Base-by-base conservation (phyloP, 1,140 invertebrate genomes). In the Drosophila tropicalis region DNA sequence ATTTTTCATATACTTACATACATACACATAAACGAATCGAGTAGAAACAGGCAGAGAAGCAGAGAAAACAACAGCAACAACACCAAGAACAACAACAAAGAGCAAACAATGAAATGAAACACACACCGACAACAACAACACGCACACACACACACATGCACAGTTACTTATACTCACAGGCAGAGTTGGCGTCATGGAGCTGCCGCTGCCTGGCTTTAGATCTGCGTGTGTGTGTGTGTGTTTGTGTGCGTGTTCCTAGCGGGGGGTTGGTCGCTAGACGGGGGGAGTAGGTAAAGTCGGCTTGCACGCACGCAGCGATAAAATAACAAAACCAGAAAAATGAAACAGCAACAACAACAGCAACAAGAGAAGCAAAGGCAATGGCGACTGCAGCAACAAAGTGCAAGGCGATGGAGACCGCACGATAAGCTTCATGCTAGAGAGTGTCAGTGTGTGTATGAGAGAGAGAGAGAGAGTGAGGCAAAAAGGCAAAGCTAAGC, bases 251-350 rank as follows among this genome's bases (percentile, higher is more conserved):
- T 64, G 71, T 76, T 77, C 57, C 75, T 78, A 78, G 39, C 36
- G 39, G 58, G 76, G 61, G 72, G 51, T 29, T 29, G 29, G 29
- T 61, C 40, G 41, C 54, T 58, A 13, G 55, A 22, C 41, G 39
- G 51, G 55, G 47, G 63, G 22, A n/a, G 29, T 29, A 54, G 67
- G 17, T 41, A 64, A 57, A 60, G 82, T 85, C 83, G 80, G 79
- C 83, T 87, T 87, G 87, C 83, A 86, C 83, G 82, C 82, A 86
- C 83, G 84, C 82, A 85, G 71, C 81, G 70, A 85, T 75, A 81
- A 79, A 86, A 77, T 70, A 82, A 83, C 72, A 51, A 64, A 56
- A 71, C 67, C 32, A 71, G 70, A 60, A 72, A 56, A 68, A 39
- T 71, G 55, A 57, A 60, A 68, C 62, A 85, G 51, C 62, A 58